Evolutionary conservation across 2,113 vertebrate species (phyloP), one percentile per base, ranked within the genome.

Genomic region (Entosphenus tridentatus): DNA sequence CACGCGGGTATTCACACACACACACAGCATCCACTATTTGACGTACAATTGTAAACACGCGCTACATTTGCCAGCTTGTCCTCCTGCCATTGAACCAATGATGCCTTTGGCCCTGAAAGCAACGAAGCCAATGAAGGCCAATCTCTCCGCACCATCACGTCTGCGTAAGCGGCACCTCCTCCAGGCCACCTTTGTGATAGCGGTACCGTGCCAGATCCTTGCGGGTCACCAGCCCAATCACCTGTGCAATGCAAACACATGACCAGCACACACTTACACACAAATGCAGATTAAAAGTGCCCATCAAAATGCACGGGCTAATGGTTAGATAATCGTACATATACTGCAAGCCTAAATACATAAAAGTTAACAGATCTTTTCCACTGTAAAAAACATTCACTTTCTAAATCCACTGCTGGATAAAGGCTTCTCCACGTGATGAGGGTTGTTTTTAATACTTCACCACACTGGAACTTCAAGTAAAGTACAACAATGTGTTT

Each of bases 141-240:
- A 21, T 65, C n/a, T 65, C 21, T 21, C 9, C 62, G 62, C n/a
- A 9, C n/a, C 62, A 11, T 87, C 90, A 97, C 1, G 88, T 92
- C 79, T 96, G 89, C 1, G 93, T 86, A 80, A 96, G 75, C 0
- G 85, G 84, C 39, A 98, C 80, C 75, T 98, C 93, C 74, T 96
- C 92, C 70, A 98, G 79, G 54, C 92, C 92, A 13, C 90, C 82
- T 76, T 91, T 96, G 2, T 90, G 89, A 69, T 93, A 74, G 65
- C 93, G 86, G 76, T 98, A 96, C 67, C 93, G 81, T 70, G 93
- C 93, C 1, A 98, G 79, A 72, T 98, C 93, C 78, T 98, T 98
- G 75, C 93, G 82, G 56, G 90, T 96, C 73, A 98, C 90, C 72
- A 98, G 79, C 14, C 93, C 93, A 2, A 92, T 81, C 71, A 95